Evolutionary conservation across 2,888 invertebrate species (phyloP).

Genomic region (Phyllotreta cruciferae): DNA sequence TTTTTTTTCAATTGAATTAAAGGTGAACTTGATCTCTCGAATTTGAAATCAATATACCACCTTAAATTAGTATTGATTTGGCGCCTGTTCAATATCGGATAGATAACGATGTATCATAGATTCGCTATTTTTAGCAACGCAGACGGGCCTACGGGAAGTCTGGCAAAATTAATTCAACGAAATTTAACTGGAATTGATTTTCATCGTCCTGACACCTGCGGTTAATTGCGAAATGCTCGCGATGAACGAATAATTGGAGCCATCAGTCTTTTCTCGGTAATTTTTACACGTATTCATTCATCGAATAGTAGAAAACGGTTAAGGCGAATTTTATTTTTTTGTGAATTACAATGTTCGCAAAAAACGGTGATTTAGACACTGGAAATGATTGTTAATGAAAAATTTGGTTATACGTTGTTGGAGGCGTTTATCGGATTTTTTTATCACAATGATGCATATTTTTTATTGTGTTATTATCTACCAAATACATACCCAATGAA

Average conservation of each 20-base stretch:
- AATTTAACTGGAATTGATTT: conserved; percentile 27
- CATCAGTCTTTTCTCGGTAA: conserved; percentile 5
- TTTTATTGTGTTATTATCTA: no score
- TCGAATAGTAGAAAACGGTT: no score
- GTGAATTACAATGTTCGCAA: no score
- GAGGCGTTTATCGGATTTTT: no score
- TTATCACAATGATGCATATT: no score
- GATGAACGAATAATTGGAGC: conserved; percentile 6
- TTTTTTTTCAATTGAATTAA: neutral
- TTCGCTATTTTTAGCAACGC: conserved; percentile 35
- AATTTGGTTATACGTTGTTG: no score
- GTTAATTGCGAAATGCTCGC: neutral
- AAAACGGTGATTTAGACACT: no score
- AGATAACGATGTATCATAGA: conserved; percentile 24
- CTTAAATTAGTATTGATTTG: conserved; percentile 18
- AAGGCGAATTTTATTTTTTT: no score
- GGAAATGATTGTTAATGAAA: no score
- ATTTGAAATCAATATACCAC: neutral
- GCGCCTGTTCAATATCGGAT: conserved; percentile 27
- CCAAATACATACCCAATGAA: no score
- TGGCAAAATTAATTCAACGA: conserved; percentile 12
- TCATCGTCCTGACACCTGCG: conserved; percentile 4
- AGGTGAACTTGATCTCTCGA: conserved; percentile 3
- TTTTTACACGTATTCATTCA: neutral
- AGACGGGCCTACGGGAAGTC: conserved; percentile 13